Evolutionary conservation across 2,888 invertebrate genomes (phyloP), one percentile per base, ranked within the genome.

Genomic region (Aspidiotus destructor): DNA sequence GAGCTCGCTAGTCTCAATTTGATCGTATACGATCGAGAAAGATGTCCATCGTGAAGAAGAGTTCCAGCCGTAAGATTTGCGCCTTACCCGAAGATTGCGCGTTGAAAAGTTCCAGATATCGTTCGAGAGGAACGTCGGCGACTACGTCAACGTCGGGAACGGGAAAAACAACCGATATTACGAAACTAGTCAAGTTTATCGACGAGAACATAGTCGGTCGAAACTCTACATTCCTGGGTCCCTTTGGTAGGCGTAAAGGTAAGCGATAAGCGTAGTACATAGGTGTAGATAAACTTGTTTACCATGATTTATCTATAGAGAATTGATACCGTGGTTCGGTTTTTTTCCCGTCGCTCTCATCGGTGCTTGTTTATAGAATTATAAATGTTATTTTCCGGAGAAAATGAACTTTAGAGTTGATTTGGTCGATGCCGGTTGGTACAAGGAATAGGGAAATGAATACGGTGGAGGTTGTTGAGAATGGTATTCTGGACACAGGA

Each of bases 171-270:
- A 86, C 87, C 75, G 88, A 88, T 75, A 82, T 83, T 42, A 80
- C 81, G 60, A 87, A 87, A 76, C 79, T 91, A 73, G 81, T 89
- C 73, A 86, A 85, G 76, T 89, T 87, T 76, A 87, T 92, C 72
- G 87, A 89, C 75, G 86, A 88, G 72, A 90, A 86, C 78, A 81
- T 91, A 72, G 86, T 91, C 75, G 91, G 91, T 69, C 87, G 86
- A 76, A 86, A 86, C 73, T 86, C 86, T 74, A 85, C 86, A 40
- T 91, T 91, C 77, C 83, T 86, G 74, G 89, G 91, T 65, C 92
- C 92, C 11, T 92, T 85, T 76, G 91, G 91, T 48, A 58, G 67
- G 17, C 60, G 67, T 41, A 67, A 67, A 52, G 44, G 67, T 67
- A 60, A 67, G 54, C n/a, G 6, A 48, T 48, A 48, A 48, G 28